A percentile compares a stretch with the other conserved stretches of the same genome.
These are phyloP conservation scores for Phrynocephalus vlangalii DNA, from an alignment of 2,797 vertebrate species.

Conservation along the genomic window DNA sequence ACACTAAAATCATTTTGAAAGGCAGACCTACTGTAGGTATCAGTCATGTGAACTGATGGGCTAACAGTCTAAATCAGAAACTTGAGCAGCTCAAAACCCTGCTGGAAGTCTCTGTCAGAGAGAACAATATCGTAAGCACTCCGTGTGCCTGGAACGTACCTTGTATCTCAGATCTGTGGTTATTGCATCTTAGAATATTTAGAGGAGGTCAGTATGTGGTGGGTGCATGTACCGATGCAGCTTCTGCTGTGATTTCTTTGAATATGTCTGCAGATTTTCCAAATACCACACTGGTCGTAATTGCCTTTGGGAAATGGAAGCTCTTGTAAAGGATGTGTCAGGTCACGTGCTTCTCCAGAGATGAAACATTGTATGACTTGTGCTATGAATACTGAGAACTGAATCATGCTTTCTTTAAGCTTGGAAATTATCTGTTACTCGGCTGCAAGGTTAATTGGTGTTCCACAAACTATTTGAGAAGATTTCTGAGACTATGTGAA, in stretches of 20 bases:
- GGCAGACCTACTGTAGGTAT: background rate
- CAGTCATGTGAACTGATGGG: background rate
- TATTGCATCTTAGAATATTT: background rate
- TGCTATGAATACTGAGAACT: background rate
- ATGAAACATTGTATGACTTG: background rate
- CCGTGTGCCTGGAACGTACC: background rate
- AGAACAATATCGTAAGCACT: background rate
- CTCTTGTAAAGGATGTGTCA: background rate
- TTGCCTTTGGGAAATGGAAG: background rate
- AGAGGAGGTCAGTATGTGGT: background rate
- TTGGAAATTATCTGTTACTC: background rate
- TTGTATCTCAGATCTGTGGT: background rate
- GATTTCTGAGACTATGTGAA: background rate
- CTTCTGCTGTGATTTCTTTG: background rate
- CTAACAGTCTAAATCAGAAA: background rate
- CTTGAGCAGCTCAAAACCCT: background rate
- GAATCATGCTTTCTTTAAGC: background rate
- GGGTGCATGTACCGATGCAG: background rate
- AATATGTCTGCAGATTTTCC: background rate
- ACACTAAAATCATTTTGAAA: background rate
- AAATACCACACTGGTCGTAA: background rate
- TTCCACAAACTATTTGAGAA: background rate
- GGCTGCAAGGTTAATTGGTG: background rate
- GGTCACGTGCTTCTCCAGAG: background rate
- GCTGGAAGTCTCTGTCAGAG: background rate